Base-by-base conservation (phyloP, 2,113 vertebrate species). In the Chloroceryle aenea region DNA sequence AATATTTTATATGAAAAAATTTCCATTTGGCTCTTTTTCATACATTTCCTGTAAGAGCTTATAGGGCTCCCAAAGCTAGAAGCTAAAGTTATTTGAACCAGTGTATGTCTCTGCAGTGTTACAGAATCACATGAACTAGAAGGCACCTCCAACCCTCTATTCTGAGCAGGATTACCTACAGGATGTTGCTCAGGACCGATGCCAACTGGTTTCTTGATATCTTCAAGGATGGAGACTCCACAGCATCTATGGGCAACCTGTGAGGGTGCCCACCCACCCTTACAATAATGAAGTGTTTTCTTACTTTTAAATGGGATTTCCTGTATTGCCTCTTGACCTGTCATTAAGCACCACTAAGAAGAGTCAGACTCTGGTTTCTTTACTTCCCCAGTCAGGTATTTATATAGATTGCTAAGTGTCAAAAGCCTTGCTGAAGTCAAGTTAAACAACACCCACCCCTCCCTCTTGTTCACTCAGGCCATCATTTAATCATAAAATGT, bases 381-480 rank as follows among this genome's bases (percentile, higher is more conserved):
- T 40, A 40, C 30, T 74, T 61, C 26, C 36, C 27, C 10, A n/a
- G 4, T 13, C n/a, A 76, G 34, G 13, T 72, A 26, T 58, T 71
- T 43, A 13, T 38, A 20, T 7, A 40, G 8, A 29, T 32, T 63
- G n/a, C 2, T 23, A 91, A 42, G 32, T 27, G 27, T 45, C 42
- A 69, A 66, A 74, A 90, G 6, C 23, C 29, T 77, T 56, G 17
- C 12, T 87, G 48, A 81, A 88, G 22, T 68, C 19, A 83, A 43
- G 17, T 42, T 50, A 52, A 75, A 80, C 23, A 45, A 80, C 27
- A 45, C 30, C 27, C 17, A 29, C 29, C 2, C 0, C 42, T 56
- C 0, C 0, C 23, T 7, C 15, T n/a, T 36, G 8, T 47, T 52
- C 16, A 50, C 61, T 40, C 43, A 87, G 48, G 13, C 34, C 10